Evolutionary conservation across 2,888 invertebrate species (phyloP).

Genomic region (Drosophila pseudotalamancana): DNA sequence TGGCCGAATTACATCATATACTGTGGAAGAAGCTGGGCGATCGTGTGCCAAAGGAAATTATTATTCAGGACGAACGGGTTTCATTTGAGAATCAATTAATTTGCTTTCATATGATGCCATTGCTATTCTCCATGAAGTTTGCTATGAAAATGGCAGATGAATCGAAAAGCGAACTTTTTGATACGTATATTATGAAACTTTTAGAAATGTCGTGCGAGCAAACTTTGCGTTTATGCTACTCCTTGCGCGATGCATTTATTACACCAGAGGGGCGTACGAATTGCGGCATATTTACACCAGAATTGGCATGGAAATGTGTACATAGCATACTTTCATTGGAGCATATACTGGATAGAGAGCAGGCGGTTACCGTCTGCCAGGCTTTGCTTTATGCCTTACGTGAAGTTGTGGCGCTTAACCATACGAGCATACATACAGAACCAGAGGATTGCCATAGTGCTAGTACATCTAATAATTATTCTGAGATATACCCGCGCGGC

Average conservation of each 20-base stretch:
- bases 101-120: constrained; percentile 87
- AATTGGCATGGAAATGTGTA: constrained; percentile 82
- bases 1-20: constrained; percentile 83
- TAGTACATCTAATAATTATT: constrained; percentile 46
- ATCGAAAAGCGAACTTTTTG: constrained; percentile 84
- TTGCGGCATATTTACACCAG: constrained; percentile 60
- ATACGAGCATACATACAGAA: constrained; percentile 25
- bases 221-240: constrained; percentile 87
- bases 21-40: constrained; percentile 84
- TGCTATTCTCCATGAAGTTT: constrained; percentile 85
- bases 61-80: constrained; percentile 81
- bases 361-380: constrained; percentile 87
- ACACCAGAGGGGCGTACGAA: constrained; percentile 49
- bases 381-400: constrained; percentile 87
- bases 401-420: constrained; percentile 84
- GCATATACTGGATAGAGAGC: constrained; percentile 86
- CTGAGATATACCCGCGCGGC: constrained; percentile 57
- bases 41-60: constrained; percentile 81
- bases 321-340: constrained; percentile 84
- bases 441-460: constrained; percentile 54
- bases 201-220: constrained; percentile 87
- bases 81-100: constrained; percentile 87
- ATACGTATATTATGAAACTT: constrained; percentile 86
- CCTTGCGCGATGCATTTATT: constrained; percentile 85
- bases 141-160: constrained; percentile 56